Percentiles rank a stretch among this genome's conserved stretches.
These are phyloP conservation scores for Sinonovacula constricta DNA, from an alignment of 1,140 invertebrate species.

Conservation along the genomic window DNA sequence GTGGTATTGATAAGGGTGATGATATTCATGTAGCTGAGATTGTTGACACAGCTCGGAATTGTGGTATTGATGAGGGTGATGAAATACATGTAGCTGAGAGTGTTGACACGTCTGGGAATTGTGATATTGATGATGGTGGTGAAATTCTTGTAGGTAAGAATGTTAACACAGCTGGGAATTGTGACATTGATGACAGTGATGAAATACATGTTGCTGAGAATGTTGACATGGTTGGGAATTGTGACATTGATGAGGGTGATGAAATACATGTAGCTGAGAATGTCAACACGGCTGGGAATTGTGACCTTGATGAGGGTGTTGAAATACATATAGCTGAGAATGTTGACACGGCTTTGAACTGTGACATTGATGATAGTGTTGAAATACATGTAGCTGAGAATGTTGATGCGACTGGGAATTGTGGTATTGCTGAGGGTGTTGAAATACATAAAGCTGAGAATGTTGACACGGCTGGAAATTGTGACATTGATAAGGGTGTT, in stretches of 20 bases:
- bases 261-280: slow-evolving; percentile 23
- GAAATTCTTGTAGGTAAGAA: slow-evolving; percentile 11
- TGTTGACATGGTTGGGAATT: neutral
- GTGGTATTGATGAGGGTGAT: slow-evolving; percentile 8
- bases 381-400: slow-evolving; percentile 13
- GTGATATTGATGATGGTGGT: slow-evolving; percentile 10
- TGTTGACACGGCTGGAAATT: neutral
- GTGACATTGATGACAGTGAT: slow-evolving; percentile 7
- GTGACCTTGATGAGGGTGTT: slow-evolving; percentile 9
- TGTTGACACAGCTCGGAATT: slow-evolving; percentile 4
- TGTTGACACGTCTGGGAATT: neutral
- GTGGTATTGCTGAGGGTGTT: slow-evolving; percentile 3
- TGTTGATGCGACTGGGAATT: neutral
- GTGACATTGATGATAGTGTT: slow-evolving; percentile 9
- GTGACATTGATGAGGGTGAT: slow-evolving; percentile 9
- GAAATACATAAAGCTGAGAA: slow-evolving; percentile 11
- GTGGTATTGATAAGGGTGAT: slow-evolving; percentile 12
- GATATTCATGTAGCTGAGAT: slow-evolving; percentile 7
- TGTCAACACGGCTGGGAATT: slow-evolving; percentile 6
- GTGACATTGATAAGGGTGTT: neutral
- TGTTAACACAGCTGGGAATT: slow-evolving; percentile 16
- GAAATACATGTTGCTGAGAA: slow-evolving; percentile 25
- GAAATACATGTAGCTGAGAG: slow-evolving; percentile 23
- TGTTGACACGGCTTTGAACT: slow-evolving; percentile 1
- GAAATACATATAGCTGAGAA: slow-evolving; percentile 10